Evolutionary conservation across 1,140 invertebrate genomes (phyloP), one percentile per base, ranked within the genome.

Genomic region (Brachionus rubens): DNA sequence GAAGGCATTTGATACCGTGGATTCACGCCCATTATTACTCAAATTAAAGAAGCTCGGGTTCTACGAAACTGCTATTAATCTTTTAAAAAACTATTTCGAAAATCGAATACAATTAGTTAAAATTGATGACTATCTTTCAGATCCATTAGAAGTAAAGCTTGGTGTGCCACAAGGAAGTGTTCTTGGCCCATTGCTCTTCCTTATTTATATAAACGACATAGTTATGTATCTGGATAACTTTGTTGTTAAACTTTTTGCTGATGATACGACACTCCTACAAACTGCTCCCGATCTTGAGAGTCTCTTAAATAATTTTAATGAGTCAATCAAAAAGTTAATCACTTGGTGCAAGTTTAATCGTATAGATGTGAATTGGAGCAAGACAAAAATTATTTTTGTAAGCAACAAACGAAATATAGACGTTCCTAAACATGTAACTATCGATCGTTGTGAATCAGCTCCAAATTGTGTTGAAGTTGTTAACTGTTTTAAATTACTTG

Each of bases 121-220:
- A 30, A 26, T 56, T 14, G 21, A 26, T 56, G 9, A 56, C 21
- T 30, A 26, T 28, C 19, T 28, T n/a, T 26, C 52, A 14, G 30
- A 30, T 30, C 30, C 19, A 30, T 4, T 28, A 4, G 30, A 24
- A 56, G 12, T 56, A 26, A 30, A 56, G 14, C 26, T 56, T 14
- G 26, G 19, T 9, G 52, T 56, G 28, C 52, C 52, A 26, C 52
- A 56, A 56, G 52, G 52, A 12, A 30, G 41, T 68, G 67, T 78
- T 14, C 24, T 75, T 1, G 75, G 52, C 24, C 75, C 65, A 7
- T 54, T 62, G 16, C 19, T 78, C 1, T 75, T 78, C 43, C 26
- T 78, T 5, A 65, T 77, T 1, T 77, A 6, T 41, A 67, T 77
- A 6, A 76, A 75, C 52, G 77, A 78, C 36, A 50, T 78, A n/a